Evolutionary conservation across 1,140 invertebrate genomes (phyloP), one percentile per base, ranked within the genome.

Genomic region (Dolichoris vasculosae): DNA sequence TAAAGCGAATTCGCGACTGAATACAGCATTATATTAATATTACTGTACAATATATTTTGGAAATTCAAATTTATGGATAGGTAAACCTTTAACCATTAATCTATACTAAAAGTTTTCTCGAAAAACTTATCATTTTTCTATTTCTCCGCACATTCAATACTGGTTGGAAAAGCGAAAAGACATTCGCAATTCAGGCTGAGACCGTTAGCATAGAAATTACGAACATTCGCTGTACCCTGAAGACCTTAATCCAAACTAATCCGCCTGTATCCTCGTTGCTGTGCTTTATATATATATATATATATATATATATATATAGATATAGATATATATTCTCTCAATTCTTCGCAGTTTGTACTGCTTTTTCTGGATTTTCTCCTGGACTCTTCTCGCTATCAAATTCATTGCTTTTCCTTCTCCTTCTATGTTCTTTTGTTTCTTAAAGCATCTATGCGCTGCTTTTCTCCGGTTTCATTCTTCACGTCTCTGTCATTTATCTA

Each of bases 161-260:
- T 43, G 35, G 43, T 67, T 20, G n/a, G 73, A n/a, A 78, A 83
- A 23, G 82, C 63, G 71, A 63, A 73, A 84, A 79, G 76, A 84
- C 46, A 85, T 80, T 84, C 59, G 59, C 55, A 78, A 84, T 85
- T 86, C 69, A 82, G 69, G 79, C 71, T 51, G 48, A 46, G 71
- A 71, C 71, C 76, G 84, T 86, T 86, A 82, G 84, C 73, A 67
- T 76, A 51, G 78, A 86, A 82, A 86, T 71, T 76, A 67, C 38
- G 67, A n/a, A 76, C 77, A 80, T 85, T 82, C 59, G 79, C 40
- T 64, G 40, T 59, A 82, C 84, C 38, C 64, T 64, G 20, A 81
- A 80, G 55, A 82, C 78, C 71, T 86, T 86, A 86, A 86, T 86
- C 84, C 81, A 77, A 81, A 82, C 84, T 86, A 82, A 86, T 86